Evolutionary conservation across 2,888 invertebrate species (phyloP).

Genomic region (Diarsia mendica): DNA sequence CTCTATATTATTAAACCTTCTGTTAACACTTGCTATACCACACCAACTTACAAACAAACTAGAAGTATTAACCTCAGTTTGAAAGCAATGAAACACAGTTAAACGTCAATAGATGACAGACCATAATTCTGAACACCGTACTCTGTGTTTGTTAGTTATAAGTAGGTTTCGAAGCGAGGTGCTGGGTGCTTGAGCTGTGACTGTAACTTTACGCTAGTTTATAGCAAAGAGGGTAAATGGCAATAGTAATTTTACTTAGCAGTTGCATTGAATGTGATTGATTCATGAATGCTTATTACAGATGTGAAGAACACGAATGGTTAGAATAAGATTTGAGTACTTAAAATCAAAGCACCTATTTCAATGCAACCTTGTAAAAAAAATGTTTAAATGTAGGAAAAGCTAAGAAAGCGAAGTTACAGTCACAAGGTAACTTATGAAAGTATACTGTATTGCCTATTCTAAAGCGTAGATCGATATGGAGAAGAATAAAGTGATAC

Average conservation of each 20-base stretch:
- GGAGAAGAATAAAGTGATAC: not conserved
- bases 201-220: constrained; percentile 4
- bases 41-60: constrained; percentile 8
- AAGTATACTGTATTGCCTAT: no score
- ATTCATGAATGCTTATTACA: not conserved
- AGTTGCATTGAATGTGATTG: not conserved
- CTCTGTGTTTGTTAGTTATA: constrained; percentile 12
- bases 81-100: constrained; percentile 38
- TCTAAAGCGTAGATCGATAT: no score
- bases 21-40: not conserved
- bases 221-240: not conserved
- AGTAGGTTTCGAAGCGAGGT: constrained; percentile 30
- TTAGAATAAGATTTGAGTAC: no score
- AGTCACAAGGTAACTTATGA: no score
- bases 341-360: no score
- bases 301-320: not conserved
- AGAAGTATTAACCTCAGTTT: constrained; percentile 27
- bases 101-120: constrained; percentile 42
- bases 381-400: no score
- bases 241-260: not conserved
- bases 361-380: no score
- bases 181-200: not conserved
- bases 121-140: constrained; percentile 12
- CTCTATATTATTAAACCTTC: constrained; percentile 26
- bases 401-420: no score